Evolutionary conservation across 2,113 vertebrate species (phyloP), one percentile per base, ranked within the genome.

Genomic region (Scolopax mira): DNA sequence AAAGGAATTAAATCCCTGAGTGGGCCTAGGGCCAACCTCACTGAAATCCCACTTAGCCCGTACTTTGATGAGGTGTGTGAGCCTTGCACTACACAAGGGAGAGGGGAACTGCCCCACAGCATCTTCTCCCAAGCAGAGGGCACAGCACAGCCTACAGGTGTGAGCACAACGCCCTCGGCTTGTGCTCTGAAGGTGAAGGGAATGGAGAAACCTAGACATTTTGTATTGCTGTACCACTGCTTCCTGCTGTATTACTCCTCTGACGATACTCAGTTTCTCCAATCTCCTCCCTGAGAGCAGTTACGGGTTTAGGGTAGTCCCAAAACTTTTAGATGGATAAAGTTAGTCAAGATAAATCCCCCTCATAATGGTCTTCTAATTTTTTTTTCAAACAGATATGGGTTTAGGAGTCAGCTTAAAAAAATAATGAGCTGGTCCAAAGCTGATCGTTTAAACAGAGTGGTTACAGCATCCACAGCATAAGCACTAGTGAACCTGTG

Each of bases 101-200:
- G 31, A 27, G 1, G 5, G 49, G 37, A 89, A n/a, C n/a, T 46
- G 41, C 54, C 44, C 33, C 28, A 33, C 9, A 51, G 18, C 54
- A 30, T 39, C 37, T 78, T 74, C 41, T 70, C 7, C 30, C 48
- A 89, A 23, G 37, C 4, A n/a, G 44, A 48, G 44, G 10, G 6
- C 3, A 2, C 49, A 83, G 80, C n/a, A 10, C 0, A 1, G 19
- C 61, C 30, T 72, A 65, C 1, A 1, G 4, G 9, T 65, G 54
- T 79, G 35, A 77, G 18, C 4, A 1, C 37, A 71, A 39, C 11
- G 21, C 10, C 28, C 25, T 77, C 75, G 62, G 25, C 17, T 88
- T 15, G 58, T 79, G 13, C 88, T 66, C 85, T 83, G 30, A 77
- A 61, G 18, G 41, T 14, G 16, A 79, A 88, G 37, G 24, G 19